Conservation (phyloP, 1,140 invertebrate genomes). For the Piezodorus guildinii region DNA sequence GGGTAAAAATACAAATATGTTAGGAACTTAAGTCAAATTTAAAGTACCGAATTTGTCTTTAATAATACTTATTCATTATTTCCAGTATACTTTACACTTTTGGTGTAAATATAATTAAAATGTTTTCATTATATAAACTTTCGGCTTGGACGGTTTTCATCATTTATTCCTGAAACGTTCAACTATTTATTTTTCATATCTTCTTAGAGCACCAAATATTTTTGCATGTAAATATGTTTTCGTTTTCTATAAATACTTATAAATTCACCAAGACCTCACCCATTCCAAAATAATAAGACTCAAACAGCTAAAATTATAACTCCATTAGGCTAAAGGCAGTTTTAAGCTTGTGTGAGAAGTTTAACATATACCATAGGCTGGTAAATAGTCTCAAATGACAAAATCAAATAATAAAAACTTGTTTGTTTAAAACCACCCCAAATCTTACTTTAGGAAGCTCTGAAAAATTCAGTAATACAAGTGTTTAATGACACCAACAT, state of each 20-base stretch:
- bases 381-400: slow-evolving; percentile 86
- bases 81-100: no score
- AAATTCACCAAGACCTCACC: slow-evolving; percentile 65
- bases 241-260: slow-evolving; percentile 44
- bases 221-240: slow-evolving; percentile 32
- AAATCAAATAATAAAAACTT: slow-evolving; percentile 62
- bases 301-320: slow-evolving; percentile 61
- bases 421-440: slow-evolving; percentile 54
- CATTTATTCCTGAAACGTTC: no score
- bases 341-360: slow-evolving; percentile 53
- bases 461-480: slow-evolving; percentile 51
- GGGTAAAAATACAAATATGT: no score
- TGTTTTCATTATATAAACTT: no score
- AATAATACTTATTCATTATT: no score
- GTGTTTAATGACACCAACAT: slow-evolving; percentile 57
- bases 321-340: slow-evolving; percentile 52
- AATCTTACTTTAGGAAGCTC: slow-evolving; percentile 42
- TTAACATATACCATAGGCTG: slow-evolving; percentile 68
- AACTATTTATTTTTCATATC: no score
- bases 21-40: no score
- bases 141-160: no score
- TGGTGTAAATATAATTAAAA: no score
- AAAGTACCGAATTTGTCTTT: no score
- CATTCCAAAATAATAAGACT: slow-evolving; percentile 82
- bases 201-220: slow-evolving; percentile 35